Base-by-base conservation (phyloP, 2,888 invertebrate species). In the Diaphora mendica region DNA sequence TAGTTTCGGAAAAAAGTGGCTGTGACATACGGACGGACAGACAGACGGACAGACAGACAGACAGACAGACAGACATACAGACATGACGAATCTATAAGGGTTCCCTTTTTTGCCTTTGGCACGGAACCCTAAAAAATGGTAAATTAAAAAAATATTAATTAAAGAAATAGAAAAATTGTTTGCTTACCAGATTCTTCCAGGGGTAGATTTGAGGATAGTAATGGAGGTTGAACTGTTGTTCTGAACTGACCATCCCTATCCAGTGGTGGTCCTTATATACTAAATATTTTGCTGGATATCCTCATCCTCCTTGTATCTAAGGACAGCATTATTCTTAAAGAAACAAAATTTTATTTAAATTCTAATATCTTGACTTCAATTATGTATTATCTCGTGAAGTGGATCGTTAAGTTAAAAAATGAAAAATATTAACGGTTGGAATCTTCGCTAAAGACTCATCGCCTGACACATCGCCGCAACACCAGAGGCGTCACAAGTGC, bases 231-330 rank as follows among this genome's bases (percentile, higher is more conserved):
- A 84, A 88, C 84, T 86, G 83, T 79, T 87, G 89, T 84, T 91
- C 91, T 92, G 93, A 93, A 94, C 93, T 95, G 92, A 64, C 84
- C 81, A 85, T 76, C 79, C 81, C 77, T 79, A 72, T 79, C 72
- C 76, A 77, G 81, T 76, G 84, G 79, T 78, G 77, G 82, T 76
- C 77, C 89, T 94, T 94, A 91, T 94, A 94, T 94, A 94, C 86
- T 71, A 8, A 48, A 78, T 74, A 77, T 78, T 81, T 74, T 77
- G 70, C 76, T 84, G 77, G 78, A 81, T 71, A 76, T 17, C 51
- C 71, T 65, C 30, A 62, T 30, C 30, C 62, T 17, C 30, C 30
- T 35, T 70, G 77, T 80, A 72, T 48, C 75, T 77, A 68, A 64
- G 80, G 48, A 77, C 75, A 79, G 74, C 77, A 71, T 72, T 64